Evolutionary conservation across 2,113 vertebrate genomes (phyloP).

Genomic region (Hirundichthys speculiger): DNA sequence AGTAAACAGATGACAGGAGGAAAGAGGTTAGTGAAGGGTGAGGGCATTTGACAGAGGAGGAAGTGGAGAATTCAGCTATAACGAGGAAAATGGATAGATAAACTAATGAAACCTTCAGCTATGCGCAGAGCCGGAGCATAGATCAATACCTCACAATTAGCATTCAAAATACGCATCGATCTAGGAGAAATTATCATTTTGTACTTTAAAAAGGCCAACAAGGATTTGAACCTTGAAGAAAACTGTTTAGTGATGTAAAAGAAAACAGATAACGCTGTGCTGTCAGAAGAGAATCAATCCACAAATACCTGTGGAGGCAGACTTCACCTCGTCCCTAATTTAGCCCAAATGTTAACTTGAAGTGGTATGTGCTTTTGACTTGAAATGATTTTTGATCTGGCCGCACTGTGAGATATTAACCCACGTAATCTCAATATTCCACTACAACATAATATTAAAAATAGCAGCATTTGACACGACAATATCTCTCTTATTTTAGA

Average conservation of each 20-base stretch:
- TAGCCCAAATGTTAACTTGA: neutral
- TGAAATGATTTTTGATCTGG: neutral
- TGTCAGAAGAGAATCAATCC: conserved; percentile 33
- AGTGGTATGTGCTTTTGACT: neutral
- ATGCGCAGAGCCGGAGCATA: conserved; percentile 52
- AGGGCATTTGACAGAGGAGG: conserved; percentile 50
- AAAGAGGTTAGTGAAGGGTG: conserved; percentile 39
- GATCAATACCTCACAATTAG: conserved; percentile 74
- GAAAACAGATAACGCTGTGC: conserved; percentile 37
- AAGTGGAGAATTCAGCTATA: conserved; percentile 59
- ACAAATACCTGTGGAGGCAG: conserved; percentile 16
- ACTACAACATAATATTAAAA: neutral
- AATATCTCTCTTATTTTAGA: conserved; percentile 3
- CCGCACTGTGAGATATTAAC: neutral
- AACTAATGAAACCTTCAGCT: conserved; percentile 67
- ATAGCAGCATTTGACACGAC: neutral
- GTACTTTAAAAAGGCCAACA: conserved; percentile 61
- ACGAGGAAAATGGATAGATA: conserved; percentile 60
- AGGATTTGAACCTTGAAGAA: conserved; percentile 62
- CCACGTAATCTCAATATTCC: neutral
- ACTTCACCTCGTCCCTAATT: conserved; percentile 27
- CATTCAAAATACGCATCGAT: conserved; percentile 73
- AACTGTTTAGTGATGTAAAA: conserved; percentile 50
- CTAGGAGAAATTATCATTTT: conserved; percentile 64
- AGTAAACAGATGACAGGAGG: conserved; percentile 48